Conservation (phyloP, 2,113 vertebrate genomes). For the Lepisosteus oculatus region DNA sequence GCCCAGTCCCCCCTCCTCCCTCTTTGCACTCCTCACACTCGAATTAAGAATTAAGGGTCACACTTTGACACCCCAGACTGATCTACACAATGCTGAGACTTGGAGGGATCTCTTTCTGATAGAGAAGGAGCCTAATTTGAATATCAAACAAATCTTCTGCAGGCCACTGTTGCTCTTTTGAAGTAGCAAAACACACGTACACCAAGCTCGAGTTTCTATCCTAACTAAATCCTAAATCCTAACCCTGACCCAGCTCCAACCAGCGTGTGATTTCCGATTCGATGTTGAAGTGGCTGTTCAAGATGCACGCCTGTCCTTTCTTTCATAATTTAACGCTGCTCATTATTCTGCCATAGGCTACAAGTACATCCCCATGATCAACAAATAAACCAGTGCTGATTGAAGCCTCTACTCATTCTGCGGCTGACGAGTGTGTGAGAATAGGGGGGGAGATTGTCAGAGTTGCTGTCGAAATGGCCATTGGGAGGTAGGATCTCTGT, state of each 20-base stretch:
- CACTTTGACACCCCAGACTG: too few relatives aligned
- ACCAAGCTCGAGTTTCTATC: too few relatives aligned
- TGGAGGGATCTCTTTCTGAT: not conserved
- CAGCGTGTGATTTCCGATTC: not conserved
- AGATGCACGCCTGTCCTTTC: conserved; percentile 51
- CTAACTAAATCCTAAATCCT: not conserved
- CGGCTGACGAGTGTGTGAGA: not conserved
- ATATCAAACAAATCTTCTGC: conserved; percentile 1
- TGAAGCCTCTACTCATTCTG: conserved; percentile 33
- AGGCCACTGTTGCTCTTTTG: not conserved
- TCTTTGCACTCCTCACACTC: not conserved
- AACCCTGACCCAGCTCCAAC: not conserved
- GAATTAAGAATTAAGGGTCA: not conserved
- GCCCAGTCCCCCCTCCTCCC: not conserved
- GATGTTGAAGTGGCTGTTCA: conserved; percentile 52
- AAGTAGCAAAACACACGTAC: too few relatives aligned
- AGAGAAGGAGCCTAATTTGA: not conserved
- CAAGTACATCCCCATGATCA: conserved; percentile 33
- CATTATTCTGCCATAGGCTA: conserved; percentile 44
- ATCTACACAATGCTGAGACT: too few relatives aligned
- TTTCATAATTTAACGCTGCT: conserved; percentile 57
- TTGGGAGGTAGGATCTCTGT: conserved; percentile 46
- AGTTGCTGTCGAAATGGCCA: conserved; percentile 52
- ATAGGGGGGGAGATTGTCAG: conserved; percentile 3
- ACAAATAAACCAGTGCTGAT: conserved; percentile 38